Conservation (phyloP, 2,113 vertebrate species). For the Lepus timidus region DNA sequence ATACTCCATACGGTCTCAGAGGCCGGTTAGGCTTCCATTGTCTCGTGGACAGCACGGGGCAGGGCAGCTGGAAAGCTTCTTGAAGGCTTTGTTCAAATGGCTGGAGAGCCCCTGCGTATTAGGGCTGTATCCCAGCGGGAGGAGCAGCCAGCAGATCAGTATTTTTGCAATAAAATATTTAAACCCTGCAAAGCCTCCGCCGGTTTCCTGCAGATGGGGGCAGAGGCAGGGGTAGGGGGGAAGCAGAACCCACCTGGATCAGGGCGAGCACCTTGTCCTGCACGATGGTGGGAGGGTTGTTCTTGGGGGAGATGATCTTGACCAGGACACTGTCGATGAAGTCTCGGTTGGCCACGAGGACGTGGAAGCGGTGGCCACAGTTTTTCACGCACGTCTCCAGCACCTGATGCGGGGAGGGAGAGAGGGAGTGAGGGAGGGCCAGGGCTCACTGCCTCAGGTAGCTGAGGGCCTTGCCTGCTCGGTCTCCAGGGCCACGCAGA, state of each 20-base stretch:
- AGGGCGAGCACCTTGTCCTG: conserved; percentile 99
- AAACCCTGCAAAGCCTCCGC: background rate
- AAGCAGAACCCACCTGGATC: conserved; percentile 93
- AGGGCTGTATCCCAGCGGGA: background rate
- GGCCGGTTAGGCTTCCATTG: background rate
- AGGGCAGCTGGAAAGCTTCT: background rate
- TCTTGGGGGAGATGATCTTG: conserved; percentile 98
- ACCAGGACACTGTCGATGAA: conserved; percentile 98
- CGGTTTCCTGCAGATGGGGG: background rate
- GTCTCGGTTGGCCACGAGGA: conserved; percentile 96
- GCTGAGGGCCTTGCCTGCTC: background rate
- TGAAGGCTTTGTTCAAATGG: background rate
- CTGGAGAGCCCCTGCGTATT: background rate
- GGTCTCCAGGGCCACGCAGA: background rate
- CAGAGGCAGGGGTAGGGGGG: background rate
- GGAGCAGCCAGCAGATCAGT: background rate
- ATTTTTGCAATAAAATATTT: background rate
- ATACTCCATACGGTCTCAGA: background rate
- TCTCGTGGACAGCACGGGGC: background rate
- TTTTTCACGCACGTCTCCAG: conserved; percentile 99
- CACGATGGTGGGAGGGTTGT: conserved; percentile 97
- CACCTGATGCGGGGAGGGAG: conserved; percentile 87
- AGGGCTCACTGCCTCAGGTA: background rate
- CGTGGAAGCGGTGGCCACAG: conserved; percentile 98
- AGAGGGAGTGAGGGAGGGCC: background rate